Evolutionary conservation across 53 echinoderm and acorn worm genomes (phyloP).

Genomic region (Paracentrotus lividus): DNA sequence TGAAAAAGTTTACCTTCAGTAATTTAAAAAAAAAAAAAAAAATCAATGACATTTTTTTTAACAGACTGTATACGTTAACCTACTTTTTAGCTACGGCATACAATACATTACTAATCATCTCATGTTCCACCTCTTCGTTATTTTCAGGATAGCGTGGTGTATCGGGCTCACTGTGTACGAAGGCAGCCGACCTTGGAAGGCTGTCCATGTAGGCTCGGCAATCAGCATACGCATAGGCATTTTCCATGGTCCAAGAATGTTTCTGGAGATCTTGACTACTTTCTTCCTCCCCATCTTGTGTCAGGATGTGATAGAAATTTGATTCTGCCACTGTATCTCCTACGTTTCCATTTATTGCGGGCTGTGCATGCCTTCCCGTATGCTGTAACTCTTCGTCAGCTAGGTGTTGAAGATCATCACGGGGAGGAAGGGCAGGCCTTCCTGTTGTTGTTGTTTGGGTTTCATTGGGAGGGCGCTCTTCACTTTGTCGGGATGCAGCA

Average conservation of each 20-base stretch:
- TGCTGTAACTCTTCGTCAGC: not conserved
- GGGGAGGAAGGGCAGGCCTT: not conserved
- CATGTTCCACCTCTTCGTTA: not conserved
- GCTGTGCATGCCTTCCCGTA: not conserved
- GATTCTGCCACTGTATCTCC: not conserved
- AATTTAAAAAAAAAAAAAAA: not conserved
- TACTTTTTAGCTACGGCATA: not conserved
- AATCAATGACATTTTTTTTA: not conserved
- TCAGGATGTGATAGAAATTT: not conserved
- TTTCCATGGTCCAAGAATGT: not conserved
- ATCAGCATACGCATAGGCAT: not conserved
- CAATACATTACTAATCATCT: not conserved
- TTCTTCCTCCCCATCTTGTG: not conserved
- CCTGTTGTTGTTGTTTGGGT: not conserved
- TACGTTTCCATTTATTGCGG: not conserved
- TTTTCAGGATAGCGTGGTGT: not conserved
- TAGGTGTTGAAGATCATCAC: not conserved
- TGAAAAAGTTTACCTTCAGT: too few relatives aligned
- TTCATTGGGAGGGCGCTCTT: not conserved
- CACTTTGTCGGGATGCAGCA: not conserved
- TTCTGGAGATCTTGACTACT: too few relatives aligned
- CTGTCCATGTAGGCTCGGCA: not conserved
- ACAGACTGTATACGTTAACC: too few relatives aligned
- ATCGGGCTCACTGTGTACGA: not conserved
- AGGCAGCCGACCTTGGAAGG: not conserved